Conservation (phyloP, 1,140 invertebrate species). For the Penaeus japonicus region DNA sequence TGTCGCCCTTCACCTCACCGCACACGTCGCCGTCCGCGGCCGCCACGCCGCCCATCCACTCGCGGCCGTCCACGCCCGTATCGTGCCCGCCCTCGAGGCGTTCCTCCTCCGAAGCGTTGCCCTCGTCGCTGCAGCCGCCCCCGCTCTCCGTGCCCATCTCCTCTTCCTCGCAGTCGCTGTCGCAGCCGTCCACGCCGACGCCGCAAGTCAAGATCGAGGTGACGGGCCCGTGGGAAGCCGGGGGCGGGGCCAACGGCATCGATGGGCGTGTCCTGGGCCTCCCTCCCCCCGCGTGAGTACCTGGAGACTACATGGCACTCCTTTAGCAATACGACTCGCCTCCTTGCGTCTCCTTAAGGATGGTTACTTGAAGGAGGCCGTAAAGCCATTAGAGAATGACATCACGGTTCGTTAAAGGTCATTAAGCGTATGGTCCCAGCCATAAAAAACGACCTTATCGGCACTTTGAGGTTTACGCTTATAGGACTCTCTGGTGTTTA, state of each 20-base stretch:
- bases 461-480: no score
- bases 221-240: slow-evolving; percentile 61
- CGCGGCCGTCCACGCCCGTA: not conserved
- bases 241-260: not conserved
- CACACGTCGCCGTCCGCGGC: slow-evolving; percentile 12
- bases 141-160: slow-evolving; percentile 60
- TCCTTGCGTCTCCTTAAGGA: no score
- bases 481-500: no score
- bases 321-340: no score
- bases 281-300: slow-evolving; percentile 41
- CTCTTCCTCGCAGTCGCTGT: slow-evolving; percentile 63
- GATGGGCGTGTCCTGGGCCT: slow-evolving; percentile 35
- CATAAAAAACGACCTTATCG: no score
- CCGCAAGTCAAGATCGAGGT: slow-evolving; percentile 64
- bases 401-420: no score
- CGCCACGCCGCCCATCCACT: not conserved
- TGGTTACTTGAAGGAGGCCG: no score
- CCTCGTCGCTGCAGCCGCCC: slow-evolving; percentile 67
- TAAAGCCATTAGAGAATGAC: no score
- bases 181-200: slow-evolving; percentile 63
- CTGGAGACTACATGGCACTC: no score
- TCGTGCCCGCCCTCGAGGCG: not conserved
- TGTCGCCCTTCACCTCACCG: slow-evolving; percentile 12
- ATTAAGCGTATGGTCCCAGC: no score
- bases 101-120: slow-evolving; percentile 67